Conservation (phyloP, 2,888 invertebrate species). For the Kuschelorhynchus macadamiae region DNA sequence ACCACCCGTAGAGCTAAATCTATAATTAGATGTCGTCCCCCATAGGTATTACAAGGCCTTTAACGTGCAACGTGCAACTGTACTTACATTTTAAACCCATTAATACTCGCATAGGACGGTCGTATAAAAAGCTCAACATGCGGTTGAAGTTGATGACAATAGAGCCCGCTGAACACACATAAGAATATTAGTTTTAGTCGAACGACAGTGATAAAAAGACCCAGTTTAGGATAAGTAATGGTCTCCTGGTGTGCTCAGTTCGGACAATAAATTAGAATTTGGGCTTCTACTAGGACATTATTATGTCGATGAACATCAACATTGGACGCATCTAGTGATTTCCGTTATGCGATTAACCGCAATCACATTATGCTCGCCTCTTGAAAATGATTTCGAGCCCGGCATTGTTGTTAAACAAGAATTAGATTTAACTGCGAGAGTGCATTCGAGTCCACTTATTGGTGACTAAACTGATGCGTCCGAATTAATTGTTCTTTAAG, state of each 20-base stretch:
- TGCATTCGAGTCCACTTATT: conserved; percentile 28
- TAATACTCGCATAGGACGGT: conserved; percentile 9
- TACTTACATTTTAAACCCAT: conserved; percentile 24
- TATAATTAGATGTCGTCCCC: conserved; percentile 22
- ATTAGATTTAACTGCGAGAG: conserved; percentile 52
- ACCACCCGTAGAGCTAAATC: conserved; percentile 8
- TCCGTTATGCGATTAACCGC: conserved; percentile 68
- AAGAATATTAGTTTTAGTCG: conserved; percentile 67
- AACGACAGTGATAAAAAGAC: conserved; percentile 65
- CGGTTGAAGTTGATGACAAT: conserved; percentile 57
- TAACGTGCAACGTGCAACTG: conserved; percentile 31
- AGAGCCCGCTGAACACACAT: conserved; percentile 59
- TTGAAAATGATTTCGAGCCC: conserved; percentile 45
- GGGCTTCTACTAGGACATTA: conserved; percentile 58
- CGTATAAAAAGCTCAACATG: conserved; percentile 42
- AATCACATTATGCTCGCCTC: conserved; percentile 66
- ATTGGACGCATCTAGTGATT: conserved; percentile 66
- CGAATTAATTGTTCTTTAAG: conserved; percentile 13
- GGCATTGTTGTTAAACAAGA: conserved; percentile 59
- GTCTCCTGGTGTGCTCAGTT: conserved; percentile 63
- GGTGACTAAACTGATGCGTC: conserved; percentile 2
- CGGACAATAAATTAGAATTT: conserved; percentile 59
- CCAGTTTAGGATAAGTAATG: conserved; percentile 70
- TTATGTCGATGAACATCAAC: conserved; percentile 64
- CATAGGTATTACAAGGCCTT: conserved; percentile 3